These are phyloP conservation scores for Artibeus jamaicensis DNA, from an alignment of 2,797 vertebrate genomes.

Conservation along the genomic window DNA sequence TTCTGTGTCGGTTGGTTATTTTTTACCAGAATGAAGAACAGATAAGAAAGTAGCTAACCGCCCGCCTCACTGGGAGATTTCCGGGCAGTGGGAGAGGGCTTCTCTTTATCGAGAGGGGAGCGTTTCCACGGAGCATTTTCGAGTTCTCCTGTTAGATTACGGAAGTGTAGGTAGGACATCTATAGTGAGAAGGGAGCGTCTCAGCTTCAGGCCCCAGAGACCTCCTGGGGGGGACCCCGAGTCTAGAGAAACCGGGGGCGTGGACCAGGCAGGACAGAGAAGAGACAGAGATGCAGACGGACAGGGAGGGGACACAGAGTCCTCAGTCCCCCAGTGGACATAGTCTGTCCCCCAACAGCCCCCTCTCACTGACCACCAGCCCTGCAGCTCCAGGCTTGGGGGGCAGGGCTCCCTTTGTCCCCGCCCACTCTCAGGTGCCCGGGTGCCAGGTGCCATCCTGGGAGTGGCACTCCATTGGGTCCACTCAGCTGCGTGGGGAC, in stretches of 20 bases:
- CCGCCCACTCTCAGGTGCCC: too few relatives aligned
- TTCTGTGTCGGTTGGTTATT: background rate
- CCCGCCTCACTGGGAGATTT: background rate
- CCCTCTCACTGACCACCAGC: background rate
- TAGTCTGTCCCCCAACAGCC: background rate
- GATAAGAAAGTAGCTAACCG: background rate
- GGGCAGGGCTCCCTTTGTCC: too few relatives aligned
- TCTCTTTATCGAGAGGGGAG: background rate
- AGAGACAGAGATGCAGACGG: too few relatives aligned
- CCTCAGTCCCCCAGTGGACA: background rate
- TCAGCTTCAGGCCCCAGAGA: background rate
- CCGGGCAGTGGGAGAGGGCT: background rate
- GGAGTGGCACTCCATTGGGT: background rate
- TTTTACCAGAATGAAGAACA: background rate
- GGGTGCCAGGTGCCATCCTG: background rate
- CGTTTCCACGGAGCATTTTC: background rate
- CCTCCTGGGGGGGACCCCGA: background rate
- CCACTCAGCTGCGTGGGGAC: background rate
- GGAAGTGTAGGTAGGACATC: background rate
- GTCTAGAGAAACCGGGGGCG: background rate
- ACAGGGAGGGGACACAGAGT: background rate
- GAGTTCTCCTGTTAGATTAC: background rate
- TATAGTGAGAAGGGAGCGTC: background rate
- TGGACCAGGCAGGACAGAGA: background rate
- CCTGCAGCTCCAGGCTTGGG: background rate